Conservation (phyloP, 2,888 invertebrate genomes). For the Argyra leucocephala region DNA sequence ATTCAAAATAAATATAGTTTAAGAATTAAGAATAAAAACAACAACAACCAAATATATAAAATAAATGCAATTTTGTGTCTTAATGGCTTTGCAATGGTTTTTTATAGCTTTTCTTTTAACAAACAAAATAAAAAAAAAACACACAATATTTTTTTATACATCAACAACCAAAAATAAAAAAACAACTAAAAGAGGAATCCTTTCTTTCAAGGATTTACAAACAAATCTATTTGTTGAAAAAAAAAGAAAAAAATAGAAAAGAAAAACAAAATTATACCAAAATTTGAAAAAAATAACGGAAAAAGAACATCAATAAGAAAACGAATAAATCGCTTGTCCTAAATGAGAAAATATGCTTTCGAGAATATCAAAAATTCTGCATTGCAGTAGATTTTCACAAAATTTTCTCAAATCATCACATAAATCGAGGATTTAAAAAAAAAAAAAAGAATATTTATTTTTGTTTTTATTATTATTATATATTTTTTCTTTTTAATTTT, state of each 20-base stretch:
- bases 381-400: background rate
- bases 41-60: background rate
- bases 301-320: too few species aligned
- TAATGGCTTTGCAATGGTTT: constrained; percentile 2
- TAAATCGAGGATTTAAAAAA: background rate
- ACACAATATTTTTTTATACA: too few species aligned
- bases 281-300: too few species aligned
- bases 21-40: background rate
- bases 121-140: background rate
- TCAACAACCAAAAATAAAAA: background rate
- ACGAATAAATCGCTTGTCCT: background rate
- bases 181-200: background rate
- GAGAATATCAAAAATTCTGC: constrained; percentile 3
- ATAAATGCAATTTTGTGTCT: background rate
- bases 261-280: background rate
- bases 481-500: background rate
- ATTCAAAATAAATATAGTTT: background rate
- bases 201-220: constrained; percentile 4
- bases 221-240: background rate
- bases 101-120: background rate
- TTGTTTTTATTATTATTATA: background rate
- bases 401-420: background rate
- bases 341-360: background rate
- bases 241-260: too few species aligned
- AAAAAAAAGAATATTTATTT: too few species aligned